Evolutionary conservation across 2,888 invertebrate species (phyloP), one percentile per base, ranked within the genome.

Genomic region (Drosophila anomalata): DNA sequence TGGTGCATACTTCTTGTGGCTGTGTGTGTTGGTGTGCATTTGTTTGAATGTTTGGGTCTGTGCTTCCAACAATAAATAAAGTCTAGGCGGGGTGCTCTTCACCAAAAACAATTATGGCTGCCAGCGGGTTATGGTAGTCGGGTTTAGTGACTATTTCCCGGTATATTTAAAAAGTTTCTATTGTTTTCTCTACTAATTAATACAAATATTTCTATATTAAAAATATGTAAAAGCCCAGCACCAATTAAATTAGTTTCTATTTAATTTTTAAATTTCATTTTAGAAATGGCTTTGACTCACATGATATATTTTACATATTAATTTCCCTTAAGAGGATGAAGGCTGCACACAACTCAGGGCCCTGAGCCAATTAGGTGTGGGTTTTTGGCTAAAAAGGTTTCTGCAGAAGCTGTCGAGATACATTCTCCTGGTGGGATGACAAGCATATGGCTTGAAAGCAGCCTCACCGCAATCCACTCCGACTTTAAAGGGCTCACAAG

Each of bases 21-120:
- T 39, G 51, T 39, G 48, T 55, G 51, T 55, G 17, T 17, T 17
- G 17, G 17, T 17, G 54, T 48, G 72, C 9, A 20, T 20, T 20
- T 42, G 17, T 22, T 22, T 44, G 22, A 6, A 22, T 42, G 41
- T 42, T n/a, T 41, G 39, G 39, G 17, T 17, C 8, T 11, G 42
- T 42, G 62, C 53, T 31, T 22, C 69, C 48, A 70, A 82, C 83
- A 82, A 82, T 87, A 82, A 82, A 82, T 82, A 82, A 79, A 87
- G 82, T 82, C 82, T 82, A 86, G 82, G 88, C 82, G 50, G 31
- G 58, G 66, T 67, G 65, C 78, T 75, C 88, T 82, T 79, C 78
- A 75, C 69, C 46, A 54, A 31, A 81, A 81, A 87, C 85, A 87
- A 81, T 81, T 81, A 87, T 79, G 85, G 75, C 67, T 70, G 73